Evolutionary conservation across 35 echinoderm and acorn worm genomes (phyloP).

Genomic region (Lytechinus variegatus): DNA sequence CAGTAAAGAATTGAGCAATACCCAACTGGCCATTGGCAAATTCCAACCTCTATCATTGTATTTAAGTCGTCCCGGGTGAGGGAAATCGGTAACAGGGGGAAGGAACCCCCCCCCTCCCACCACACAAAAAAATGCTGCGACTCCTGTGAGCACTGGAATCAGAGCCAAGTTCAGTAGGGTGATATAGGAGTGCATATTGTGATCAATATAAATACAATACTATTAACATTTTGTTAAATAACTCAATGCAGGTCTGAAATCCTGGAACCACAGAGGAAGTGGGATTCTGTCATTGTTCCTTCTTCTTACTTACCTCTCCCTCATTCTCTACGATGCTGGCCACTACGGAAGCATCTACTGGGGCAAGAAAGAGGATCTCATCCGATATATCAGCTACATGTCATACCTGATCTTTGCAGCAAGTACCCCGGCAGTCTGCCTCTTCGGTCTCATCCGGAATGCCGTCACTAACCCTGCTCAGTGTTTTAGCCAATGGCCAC

Average conservation of each 20-base stretch:
- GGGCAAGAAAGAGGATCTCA: constrained; percentile 63
- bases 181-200: no score
- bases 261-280: constrained; percentile 78
- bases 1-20: no score
- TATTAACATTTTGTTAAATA: not conserved
- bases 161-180: no score
- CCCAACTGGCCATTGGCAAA: no score
- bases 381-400: constrained; percentile 70
- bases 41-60: no score
- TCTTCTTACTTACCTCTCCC: constrained; percentile 16
- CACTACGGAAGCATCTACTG: constrained; percentile 55
- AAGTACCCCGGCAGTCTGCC: constrained; percentile 31
- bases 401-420: constrained; percentile 60
- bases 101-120: no score
- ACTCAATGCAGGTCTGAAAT: constrained; percentile 39
- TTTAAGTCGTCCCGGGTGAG: no score
- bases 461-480: constrained; percentile 21
- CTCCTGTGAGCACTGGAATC: no score
- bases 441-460: constrained; percentile 30
- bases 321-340: constrained; percentile 59
- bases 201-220: no score
- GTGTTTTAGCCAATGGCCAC: constrained; percentile 52
- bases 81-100: no score
- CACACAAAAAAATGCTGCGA: no score
- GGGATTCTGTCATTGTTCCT: constrained; percentile 60